Evolutionary conservation across 2,888 invertebrate genomes (phyloP).

Genomic region (Caradrina clavipalpis): DNA sequence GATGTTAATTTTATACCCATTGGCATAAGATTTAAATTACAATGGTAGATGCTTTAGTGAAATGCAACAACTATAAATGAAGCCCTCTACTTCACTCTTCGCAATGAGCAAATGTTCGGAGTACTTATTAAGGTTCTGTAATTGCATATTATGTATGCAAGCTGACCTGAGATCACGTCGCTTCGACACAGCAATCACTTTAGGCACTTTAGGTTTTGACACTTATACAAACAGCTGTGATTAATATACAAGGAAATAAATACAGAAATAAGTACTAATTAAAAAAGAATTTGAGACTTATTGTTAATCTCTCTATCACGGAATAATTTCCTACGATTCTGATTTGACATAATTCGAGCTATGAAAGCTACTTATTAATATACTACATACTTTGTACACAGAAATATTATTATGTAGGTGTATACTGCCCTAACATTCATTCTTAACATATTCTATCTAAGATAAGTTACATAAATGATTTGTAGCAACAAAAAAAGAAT

Average conservation of each 20-base stretch:
- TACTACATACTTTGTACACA: conserved; percentile 11
- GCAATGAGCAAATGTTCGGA: background rate
- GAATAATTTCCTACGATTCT: background rate
- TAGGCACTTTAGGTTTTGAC: background rate
- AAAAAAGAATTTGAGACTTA: background rate
- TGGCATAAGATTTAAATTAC: background rate
- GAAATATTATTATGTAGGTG: conserved; percentile 4
- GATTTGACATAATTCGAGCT: conserved; percentile 9
- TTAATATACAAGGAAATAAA: background rate
- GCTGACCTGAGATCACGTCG: too few relatives aligned
- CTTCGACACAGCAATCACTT: background rate
- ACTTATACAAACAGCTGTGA: background rate
- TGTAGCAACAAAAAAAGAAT: too few relatives aligned
- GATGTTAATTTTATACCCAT: background rate
- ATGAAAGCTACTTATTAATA: background rate
- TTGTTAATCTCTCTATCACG: background rate
- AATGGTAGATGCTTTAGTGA: background rate
- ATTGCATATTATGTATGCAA: too few relatives aligned
- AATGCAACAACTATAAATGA: background rate
- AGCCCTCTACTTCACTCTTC: background rate
- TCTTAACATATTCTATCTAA: background rate
- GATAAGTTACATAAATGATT: too few relatives aligned
- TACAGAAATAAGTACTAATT: background rate
- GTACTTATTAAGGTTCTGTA: background rate
- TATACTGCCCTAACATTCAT: too few relatives aligned